Evolutionary conservation across 2,888 invertebrate species (phyloP).

Genomic region (Harpagoxenus sublaevis): DNA sequence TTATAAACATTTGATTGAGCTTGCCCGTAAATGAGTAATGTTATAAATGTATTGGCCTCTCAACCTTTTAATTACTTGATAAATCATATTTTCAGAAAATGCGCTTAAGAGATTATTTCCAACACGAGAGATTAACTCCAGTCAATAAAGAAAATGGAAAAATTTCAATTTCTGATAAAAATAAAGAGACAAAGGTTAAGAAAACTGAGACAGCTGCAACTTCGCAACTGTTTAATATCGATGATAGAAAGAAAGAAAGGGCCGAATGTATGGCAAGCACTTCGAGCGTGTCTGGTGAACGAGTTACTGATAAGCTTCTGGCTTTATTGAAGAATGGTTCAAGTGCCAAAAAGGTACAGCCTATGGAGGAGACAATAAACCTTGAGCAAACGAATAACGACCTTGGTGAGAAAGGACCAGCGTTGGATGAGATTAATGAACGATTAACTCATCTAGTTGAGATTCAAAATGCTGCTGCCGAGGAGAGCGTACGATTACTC

Average conservation of each 20-base stretch:
- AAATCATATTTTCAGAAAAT: background rate
- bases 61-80: background rate
- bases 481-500: conserved; percentile 12
- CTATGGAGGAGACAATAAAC: background rate
- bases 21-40: background rate
- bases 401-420: background rate
- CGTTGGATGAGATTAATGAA: background rate
- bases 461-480: conserved; percentile 6
- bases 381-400: background rate
- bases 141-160: background rate
- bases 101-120: background rate
- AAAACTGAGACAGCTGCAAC: background rate
- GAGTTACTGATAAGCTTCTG: background rate
- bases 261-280: background rate
- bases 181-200: background rate
- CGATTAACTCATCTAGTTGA: conserved; percentile 1
- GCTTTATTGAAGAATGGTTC: background rate
- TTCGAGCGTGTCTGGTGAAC: background rate
- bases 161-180: background rate
- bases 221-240: background rate
- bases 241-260: background rate
- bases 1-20: background rate
- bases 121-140: background rate
- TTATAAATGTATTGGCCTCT: background rate
- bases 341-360: background rate